Percentiles rank a stretch among this genome's conserved stretches.
Evolutionary conservation across 2,797 vertebrate species (phyloP).

Genomic region (Perodicticus potto): DNA sequence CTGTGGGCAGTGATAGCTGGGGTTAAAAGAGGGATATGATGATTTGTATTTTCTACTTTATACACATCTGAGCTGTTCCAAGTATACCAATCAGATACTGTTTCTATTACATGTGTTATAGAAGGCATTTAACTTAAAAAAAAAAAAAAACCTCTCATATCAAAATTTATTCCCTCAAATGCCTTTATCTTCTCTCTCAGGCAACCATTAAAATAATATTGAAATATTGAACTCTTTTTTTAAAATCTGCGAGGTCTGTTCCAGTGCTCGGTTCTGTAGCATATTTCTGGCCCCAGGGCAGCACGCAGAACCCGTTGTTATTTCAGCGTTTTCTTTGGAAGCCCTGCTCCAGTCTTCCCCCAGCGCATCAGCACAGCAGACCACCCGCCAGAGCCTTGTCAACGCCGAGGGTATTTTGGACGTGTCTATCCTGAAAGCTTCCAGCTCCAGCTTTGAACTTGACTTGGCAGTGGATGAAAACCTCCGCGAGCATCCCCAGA

Average conservation of each 20-base stretch:
- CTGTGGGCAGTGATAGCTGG: background rate
- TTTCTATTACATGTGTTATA: background rate
- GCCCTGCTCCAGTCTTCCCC: background rate
- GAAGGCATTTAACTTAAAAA: background rate
- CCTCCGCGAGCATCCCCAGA: background rate
- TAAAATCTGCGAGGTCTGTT: background rate
- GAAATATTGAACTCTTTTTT: background rate
- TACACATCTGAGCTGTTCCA: background rate
- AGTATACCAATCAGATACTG: background rate
- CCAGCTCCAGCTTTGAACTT: constrained; percentile 38
- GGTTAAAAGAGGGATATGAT: too few relatives aligned
- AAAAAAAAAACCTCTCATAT: background rate
- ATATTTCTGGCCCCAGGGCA: background rate
- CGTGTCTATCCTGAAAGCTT: background rate
- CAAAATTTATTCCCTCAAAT: background rate
- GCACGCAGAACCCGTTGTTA: background rate
- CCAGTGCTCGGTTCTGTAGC: background rate
- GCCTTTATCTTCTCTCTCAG: background rate
- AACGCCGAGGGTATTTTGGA: background rate
- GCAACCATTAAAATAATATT: background rate
- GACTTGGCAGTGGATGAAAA: background rate
- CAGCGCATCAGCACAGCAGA: background rate
- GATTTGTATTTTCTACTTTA: background rate
- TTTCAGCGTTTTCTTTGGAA: background rate
- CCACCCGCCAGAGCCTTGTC: background rate